Evolutionary conservation across 2,113 vertebrate species (phyloP).

Genomic region (Passer montanus): DNA sequence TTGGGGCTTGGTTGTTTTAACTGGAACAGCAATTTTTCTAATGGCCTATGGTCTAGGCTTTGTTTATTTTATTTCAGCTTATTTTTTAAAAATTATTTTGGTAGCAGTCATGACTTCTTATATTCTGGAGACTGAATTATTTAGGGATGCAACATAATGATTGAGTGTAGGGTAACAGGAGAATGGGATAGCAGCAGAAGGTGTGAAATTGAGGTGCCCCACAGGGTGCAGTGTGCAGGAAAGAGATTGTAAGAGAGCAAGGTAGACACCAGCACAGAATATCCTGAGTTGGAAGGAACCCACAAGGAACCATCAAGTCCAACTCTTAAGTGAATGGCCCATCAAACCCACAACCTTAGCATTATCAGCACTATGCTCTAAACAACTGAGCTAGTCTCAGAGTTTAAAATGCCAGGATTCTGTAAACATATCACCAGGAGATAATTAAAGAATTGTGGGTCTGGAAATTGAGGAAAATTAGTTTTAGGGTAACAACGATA

Average conservation of each 20-base stretch:
- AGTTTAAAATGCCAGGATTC: background rate
- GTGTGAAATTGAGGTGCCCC: background rate
- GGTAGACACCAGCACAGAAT: background rate
- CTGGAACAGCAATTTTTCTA: background rate
- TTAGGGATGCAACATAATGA: background rate
- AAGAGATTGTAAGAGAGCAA: background rate
- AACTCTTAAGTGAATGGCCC: background rate
- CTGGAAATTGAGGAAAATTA: background rate
- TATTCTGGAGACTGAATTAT: background rate
- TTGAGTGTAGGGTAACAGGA: background rate
- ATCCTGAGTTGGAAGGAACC: background rate
- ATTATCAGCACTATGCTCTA: background rate
- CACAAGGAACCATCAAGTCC: background rate
- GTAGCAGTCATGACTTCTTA: background rate
- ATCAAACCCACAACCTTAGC: background rate
- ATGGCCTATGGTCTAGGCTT: background rate
- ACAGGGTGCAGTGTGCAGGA: background rate
- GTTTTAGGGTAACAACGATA: background rate
- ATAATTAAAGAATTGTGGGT: background rate
- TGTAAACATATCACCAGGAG: background rate
- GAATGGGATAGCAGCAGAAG: background rate
- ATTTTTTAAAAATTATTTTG: background rate
- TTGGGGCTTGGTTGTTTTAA: background rate
- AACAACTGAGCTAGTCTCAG: background rate
- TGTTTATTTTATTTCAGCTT: background rate